Evolutionary conservation across 2,888 invertebrate species (phyloP).

Genomic region (Tortricodes alternella): DNA sequence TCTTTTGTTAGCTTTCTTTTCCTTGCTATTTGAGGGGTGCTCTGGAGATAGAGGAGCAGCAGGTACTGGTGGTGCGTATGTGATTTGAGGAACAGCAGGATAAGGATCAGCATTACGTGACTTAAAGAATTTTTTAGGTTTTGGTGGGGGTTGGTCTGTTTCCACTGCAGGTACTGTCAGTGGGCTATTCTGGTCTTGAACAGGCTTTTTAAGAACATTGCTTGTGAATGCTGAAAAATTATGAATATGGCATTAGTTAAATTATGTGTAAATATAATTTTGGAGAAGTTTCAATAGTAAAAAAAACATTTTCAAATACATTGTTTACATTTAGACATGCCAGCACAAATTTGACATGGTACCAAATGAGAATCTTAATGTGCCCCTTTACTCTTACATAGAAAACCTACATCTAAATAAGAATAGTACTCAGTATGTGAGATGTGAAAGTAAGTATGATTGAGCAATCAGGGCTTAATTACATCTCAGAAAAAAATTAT

Average conservation of each 20-base stretch:
- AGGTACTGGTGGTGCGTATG: constrained; percentile 75
- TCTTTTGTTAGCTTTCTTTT: constrained; percentile 66
- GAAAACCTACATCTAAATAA: neutral
- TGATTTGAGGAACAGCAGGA: constrained; percentile 79
- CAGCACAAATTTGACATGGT: too few species aligned
- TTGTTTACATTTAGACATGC: too few species aligned
- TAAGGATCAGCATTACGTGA: constrained; percentile 88
- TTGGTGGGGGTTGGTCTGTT: constrained; percentile 82
- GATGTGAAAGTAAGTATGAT: constrained; percentile 16
- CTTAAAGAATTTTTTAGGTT: constrained; percentile 95
- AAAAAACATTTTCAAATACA: too few species aligned
- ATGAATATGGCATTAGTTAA: constrained; percentile 10
- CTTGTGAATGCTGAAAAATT: constrained; percentile 70
- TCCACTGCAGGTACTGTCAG: constrained; percentile 79
- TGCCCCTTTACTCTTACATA: neutral
- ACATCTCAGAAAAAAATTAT: neutral
- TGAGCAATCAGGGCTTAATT: constrained; percentile 7
- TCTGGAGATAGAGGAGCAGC: constrained; percentile 74
- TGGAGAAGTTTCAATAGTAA: too few species aligned
- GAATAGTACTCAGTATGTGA: neutral
- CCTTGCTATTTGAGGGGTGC: constrained; percentile 67
- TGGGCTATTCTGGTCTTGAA: constrained; percentile 81
- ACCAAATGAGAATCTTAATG: neutral
- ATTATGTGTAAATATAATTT: neutral
- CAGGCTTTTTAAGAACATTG: constrained; percentile 70